Percentiles rank a stretch among this genome's conserved stretches.
These are phyloP conservation scores for Phoeniculus purpureus DNA, from an alignment of 2,797 vertebrate species.

Conservation along the genomic window DNA sequence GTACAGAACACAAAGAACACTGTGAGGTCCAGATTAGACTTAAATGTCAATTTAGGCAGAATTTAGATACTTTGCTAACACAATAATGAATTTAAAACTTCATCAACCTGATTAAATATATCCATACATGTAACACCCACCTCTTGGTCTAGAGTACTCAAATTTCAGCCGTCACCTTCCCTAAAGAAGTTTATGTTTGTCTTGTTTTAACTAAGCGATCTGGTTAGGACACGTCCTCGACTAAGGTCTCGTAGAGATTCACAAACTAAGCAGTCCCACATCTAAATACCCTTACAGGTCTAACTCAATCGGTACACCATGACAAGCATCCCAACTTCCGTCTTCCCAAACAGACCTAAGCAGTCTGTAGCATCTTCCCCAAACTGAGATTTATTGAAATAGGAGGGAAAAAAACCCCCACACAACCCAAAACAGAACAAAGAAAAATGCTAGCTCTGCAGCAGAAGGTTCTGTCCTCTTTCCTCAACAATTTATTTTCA, in stretches of 20 bases:
- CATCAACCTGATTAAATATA: background rate
- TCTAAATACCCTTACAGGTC: background rate
- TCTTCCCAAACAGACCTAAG: background rate
- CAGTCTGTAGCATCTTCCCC: background rate
- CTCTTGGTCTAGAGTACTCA: background rate
- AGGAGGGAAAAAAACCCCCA: background rate
- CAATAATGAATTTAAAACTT: background rate
- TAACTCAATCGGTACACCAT: too few species aligned
- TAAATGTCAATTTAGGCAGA: background rate
- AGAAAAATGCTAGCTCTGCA: background rate
- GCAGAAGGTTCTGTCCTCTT: background rate
- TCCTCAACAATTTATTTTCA: background rate
- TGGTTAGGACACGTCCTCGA: background rate
- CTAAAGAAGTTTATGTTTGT: background rate
- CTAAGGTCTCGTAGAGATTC: background rate
- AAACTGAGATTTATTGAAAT: background rate
- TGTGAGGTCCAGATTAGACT: background rate
- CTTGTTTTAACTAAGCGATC: background rate
- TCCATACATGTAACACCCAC: background rate
- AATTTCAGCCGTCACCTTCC: background rate
- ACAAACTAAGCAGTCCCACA: slow-evolving; percentile 7
- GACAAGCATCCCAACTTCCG: background rate
- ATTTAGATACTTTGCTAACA: background rate
- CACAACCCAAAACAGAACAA: background rate
- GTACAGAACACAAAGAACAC: background rate